Evolutionary conservation across 2,888 invertebrate genomes (phyloP).

Genomic region (Eristalis tenax): DNA sequence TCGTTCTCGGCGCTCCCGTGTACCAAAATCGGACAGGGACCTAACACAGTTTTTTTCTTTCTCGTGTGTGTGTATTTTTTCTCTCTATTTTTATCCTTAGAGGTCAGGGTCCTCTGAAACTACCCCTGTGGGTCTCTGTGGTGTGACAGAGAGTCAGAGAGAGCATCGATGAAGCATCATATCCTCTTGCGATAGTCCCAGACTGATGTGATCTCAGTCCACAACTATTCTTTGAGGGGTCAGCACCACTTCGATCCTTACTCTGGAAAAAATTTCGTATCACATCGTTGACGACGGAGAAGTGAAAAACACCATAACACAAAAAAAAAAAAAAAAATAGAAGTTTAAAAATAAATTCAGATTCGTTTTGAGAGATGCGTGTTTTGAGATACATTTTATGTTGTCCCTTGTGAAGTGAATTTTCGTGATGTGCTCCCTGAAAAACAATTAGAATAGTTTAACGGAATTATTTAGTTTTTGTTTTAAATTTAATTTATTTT

Average conservation of each 20-base stretch:
- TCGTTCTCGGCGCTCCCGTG: conserved; percentile 25
- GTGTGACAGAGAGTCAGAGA: conserved; percentile 57
- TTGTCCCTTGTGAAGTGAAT: conserved; percentile 7
- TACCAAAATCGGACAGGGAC: conserved; percentile 39
- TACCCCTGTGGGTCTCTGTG: conserved; percentile 50
- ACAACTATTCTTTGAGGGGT: conserved; percentile 80
- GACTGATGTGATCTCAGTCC: conserved; percentile 78
- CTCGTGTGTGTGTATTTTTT: background rate
- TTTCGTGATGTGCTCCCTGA: conserved; percentile 42
- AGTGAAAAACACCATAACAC: background rate
- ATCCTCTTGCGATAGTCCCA: conserved; percentile 74
- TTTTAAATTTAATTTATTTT: conserved; percentile 12
- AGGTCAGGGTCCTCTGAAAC: conserved; percentile 67
- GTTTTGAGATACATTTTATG: conserved; percentile 30
- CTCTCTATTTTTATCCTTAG: conserved; percentile 68
- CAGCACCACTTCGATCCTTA: conserved; percentile 75
- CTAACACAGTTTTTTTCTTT: conserved; percentile 16
- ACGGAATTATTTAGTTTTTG: conserved; percentile 29
- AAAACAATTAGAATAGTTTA: conserved; percentile 26
- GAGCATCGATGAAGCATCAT: conserved; percentile 73
- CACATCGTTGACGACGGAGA: background rate
- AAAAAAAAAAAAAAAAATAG: conserved; percentile 46
- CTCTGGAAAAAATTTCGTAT: conserved; percentile 25
- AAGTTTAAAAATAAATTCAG: conserved; percentile 4
- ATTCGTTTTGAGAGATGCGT: conserved; percentile 37